Conservation (phyloP, 1,140 invertebrate genomes). For the Pseudachorutes palmiensis region DNA sequence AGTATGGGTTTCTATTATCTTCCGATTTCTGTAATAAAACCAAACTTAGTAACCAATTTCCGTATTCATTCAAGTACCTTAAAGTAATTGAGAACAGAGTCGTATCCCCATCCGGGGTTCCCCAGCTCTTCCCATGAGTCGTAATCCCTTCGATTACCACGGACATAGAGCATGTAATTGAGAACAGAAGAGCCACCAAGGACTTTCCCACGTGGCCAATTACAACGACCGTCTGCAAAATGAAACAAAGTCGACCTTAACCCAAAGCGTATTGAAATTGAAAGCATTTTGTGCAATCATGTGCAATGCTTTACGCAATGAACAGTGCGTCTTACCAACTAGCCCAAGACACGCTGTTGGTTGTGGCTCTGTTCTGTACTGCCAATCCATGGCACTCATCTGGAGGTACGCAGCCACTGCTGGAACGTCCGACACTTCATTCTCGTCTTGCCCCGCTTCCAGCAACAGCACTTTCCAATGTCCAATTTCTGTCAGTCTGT, state of each 20-base stretch:
- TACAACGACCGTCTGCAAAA: conserved; percentile 52
- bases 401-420: conserved; percentile 77
- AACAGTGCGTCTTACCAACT: conserved; percentile 39
- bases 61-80: conserved; percentile 47
- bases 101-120: conserved; percentile 84
- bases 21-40: conserved; percentile 63
- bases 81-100: conserved; percentile 79
- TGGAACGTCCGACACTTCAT: conserved; percentile 79
- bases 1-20: conserved; percentile 74
- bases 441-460: conserved; percentile 86
- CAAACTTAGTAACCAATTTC: background rate
- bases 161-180: conserved; percentile 95
- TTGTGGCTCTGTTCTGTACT: conserved; percentile 82
- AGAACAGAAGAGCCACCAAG: conserved; percentile 74
- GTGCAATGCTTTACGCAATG: background rate
- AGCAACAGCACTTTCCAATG: conserved; percentile 73
- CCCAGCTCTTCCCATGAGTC: conserved; percentile 84
- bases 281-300: background rate
- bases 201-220: conserved; percentile 76
- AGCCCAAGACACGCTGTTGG: conserved; percentile 68
- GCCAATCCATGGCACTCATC: conserved; percentile 80
- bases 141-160: conserved; percentile 88
- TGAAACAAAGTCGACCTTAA: background rate
- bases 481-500: conserved; percentile 62
- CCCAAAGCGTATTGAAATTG: background rate